Evolutionary conservation across 2,888 invertebrate genomes (phyloP), one percentile per base, ranked within the genome.

Genomic region (Pyrrhosoma nymphula): DNA sequence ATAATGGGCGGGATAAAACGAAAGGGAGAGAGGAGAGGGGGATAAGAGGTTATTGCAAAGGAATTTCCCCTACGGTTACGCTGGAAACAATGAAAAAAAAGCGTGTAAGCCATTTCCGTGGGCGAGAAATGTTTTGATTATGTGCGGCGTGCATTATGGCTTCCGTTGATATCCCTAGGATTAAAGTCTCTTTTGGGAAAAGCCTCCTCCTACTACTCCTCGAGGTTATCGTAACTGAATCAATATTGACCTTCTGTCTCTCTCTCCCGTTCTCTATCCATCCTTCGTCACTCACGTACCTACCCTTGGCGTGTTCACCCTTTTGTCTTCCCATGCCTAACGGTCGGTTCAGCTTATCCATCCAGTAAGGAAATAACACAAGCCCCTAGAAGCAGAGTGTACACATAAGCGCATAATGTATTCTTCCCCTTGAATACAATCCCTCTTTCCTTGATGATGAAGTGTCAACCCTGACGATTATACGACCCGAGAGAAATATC

Each of bases 221-320:
- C 82, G 30, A 82, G 82, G 82, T 82, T 82, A 82, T 82, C 82
- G 82, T 82, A 82, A 35, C 82, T 82, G 35, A 82, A 82, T 82
- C 82, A 82, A 82, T 82, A 82, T 82, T 82, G 82, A 82, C 82
- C 82, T 82, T 82, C 82, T 82, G n/a, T 69, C 69, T 69, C 26
- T 69, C 69, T 69, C 47, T 47, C 47, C 47, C 8, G 47, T 47
- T 47, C n/a, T 69, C 60, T 60, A 60, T 60, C 60, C 69, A 26
- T 26, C 30, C 82, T 82, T 35, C 16, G 1, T 3, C 82, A 16
- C 82, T 35, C 35, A 26, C 35, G 0, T 69, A 26, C 69, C 69
- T 10, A 60, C 60, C 60, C 60, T 20, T 26, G 1, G 3, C 69
- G 35, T 35, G 12, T 35, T 35, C 16, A 16, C 82, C 35, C 82